phyloP scores from a whole-genome alignment of 2,797 vertebrate genomes.

The Gadopsis bispinosus region DNA sequence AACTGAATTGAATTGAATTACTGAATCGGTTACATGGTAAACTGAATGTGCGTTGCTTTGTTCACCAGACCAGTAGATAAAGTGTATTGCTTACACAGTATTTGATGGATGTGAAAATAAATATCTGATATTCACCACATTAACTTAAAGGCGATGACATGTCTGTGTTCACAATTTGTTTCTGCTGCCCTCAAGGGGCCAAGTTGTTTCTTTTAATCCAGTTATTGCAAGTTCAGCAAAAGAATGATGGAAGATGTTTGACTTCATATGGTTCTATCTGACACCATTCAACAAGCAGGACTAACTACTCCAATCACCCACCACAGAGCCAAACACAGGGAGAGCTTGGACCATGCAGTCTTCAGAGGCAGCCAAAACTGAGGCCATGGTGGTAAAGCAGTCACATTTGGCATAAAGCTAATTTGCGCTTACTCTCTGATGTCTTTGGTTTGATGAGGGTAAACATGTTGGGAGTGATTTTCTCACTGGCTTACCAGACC shows the following conservation, averaged over 20 bases:
- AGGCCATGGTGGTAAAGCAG: neutral
- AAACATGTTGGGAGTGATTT: neutral
- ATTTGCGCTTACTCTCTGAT: neutral
- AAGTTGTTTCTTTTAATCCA: too few relatives aligned
- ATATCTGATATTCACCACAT: neutral
- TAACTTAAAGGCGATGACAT: neutral
- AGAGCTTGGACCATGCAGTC: neutral
- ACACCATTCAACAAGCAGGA: neutral
- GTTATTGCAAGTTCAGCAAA: neutral
- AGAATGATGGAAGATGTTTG: neutral
- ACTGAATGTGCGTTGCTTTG: neutral
- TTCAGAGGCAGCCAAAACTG: neutral
- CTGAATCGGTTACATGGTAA: neutral
- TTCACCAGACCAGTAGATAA: neutral
- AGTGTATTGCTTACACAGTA: neutral
- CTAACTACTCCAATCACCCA: neutral
- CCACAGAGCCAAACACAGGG: neutral
- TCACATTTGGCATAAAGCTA: neutral
- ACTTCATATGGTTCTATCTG: neutral
- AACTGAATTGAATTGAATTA: neutral
- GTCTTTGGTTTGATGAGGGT: constrained; percentile 18
- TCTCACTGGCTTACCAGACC: neutral
- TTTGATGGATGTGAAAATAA: neutral
- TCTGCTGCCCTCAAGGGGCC: neutral
- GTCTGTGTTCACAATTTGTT: neutral